Percentiles rank a stretch among this genome's conserved stretches.
These are phyloP conservation scores for Pheucticus melanocephalus DNA, from an alignment of 2,113 vertebrate genomes.

Conservation along the genomic window DNA sequence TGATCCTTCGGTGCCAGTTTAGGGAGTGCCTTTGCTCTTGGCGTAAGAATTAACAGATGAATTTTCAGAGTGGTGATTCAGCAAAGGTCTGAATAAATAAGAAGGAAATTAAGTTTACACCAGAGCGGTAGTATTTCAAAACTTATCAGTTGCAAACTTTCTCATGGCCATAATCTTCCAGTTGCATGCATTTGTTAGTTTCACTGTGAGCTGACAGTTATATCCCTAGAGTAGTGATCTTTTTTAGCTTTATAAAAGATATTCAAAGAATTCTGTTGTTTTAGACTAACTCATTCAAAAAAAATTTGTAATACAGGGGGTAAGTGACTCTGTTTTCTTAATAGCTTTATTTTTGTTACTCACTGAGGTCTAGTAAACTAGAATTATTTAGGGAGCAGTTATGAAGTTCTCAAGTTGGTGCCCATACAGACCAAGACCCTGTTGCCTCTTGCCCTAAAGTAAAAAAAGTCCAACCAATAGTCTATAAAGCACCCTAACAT, in stretches of 20 bases:
- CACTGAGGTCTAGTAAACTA: background rate
- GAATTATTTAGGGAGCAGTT: background rate
- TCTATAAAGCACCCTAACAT: background rate
- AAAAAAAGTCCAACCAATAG: background rate
- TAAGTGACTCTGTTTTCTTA: background rate
- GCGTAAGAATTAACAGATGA: slow-evolving; percentile 30
- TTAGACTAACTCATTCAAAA: background rate
- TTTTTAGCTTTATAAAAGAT: background rate
- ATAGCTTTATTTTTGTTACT: background rate
- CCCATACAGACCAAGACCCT: background rate
- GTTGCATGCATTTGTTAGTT: background rate
- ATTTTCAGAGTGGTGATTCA: slow-evolving; percentile 42
- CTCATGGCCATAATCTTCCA: background rate
- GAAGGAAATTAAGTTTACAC: background rate
- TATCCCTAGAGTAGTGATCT: background rate
- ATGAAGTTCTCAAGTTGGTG: background rate
- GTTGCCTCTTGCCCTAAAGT: background rate
- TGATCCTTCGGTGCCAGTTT: background rate
- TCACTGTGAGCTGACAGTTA: background rate
- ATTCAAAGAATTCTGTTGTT: background rate
- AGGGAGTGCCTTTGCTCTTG: slow-evolving; percentile 55
- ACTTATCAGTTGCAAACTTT: background rate
- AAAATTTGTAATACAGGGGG: background rate
- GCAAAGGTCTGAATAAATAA: slow-evolving; percentile 34
- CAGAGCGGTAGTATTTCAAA: background rate